Conservation (phyloP, 2,797 vertebrate genomes). For the Ispidina picta region DNA sequence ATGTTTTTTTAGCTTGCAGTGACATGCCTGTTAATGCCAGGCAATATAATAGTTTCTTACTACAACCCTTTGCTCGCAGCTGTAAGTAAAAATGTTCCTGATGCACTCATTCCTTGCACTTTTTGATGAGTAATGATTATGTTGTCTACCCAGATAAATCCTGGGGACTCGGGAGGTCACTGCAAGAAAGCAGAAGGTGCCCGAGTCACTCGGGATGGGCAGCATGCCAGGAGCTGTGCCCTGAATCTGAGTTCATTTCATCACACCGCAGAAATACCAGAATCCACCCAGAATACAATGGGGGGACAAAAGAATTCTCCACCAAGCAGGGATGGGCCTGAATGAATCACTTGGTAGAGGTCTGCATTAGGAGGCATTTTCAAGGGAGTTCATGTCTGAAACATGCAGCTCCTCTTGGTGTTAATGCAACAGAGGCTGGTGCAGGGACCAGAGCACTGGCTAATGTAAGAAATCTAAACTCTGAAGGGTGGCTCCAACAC, state of each 20-base stretch:
- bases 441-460: background rate
- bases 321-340: background rate
- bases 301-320: background rate
- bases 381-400: background rate
- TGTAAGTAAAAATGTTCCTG: background rate
- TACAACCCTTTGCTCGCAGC: background rate
- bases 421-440: background rate
- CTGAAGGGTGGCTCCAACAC: background rate
- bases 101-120: background rate
- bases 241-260: background rate
- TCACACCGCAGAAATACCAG: background rate
- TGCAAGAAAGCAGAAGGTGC: background rate
- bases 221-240: background rate
- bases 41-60: background rate
- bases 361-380: background rate
- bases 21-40: background rate
- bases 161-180: background rate
- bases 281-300: background rate
- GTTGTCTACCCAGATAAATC: background rate
- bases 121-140: background rate
- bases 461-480: background rate
- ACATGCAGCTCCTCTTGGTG: fast-evolving
- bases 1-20: background rate
- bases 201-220: background rate
- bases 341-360: background rate